Conservation (phyloP, 2,888 invertebrate genomes). For the Furcula furcula region DNA sequence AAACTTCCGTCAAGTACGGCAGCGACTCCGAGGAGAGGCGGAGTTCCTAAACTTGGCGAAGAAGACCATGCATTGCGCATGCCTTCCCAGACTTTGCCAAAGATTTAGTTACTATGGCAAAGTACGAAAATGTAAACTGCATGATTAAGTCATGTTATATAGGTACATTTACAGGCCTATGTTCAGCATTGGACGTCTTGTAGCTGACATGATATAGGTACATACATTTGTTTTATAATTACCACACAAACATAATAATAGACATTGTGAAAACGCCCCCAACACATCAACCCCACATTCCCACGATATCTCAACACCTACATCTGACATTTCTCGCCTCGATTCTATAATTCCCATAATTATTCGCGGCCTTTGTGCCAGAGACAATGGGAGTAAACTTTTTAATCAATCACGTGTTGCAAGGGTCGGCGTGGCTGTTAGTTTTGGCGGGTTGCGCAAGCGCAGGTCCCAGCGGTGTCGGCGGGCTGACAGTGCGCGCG, state of each 20-base stretch:
- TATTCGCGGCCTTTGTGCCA: constrained; percentile 50
- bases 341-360: constrained; percentile 54
- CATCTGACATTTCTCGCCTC: constrained; percentile 34
- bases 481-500: constrained; percentile 21
- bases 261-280: background rate
- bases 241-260: background rate
- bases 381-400: constrained; percentile 67
- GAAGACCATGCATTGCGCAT: too few relatives aligned
- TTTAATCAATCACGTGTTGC: constrained; percentile 66
- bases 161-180: too few relatives aligned
- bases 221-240: too few relatives aligned
- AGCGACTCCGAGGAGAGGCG: too few relatives aligned
- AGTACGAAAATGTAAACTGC: too few relatives aligned
- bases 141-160: too few relatives aligned
- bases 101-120: too few relatives aligned
- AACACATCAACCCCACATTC: constrained; percentile 10
- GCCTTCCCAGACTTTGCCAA: too few relatives aligned
- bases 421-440: constrained; percentile 42
- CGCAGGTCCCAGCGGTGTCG: constrained; percentile 14
- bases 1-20: too few relatives aligned
- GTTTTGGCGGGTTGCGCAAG: constrained; percentile 48
- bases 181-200: too few relatives aligned
- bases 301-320: constrained; percentile 35
- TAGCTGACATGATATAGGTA: too few relatives aligned
- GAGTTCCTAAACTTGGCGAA: too few relatives aligned